phyloP scores from a whole-genome alignment of 2,113 vertebrate species.

The Sebastes schlegelii region DNA sequence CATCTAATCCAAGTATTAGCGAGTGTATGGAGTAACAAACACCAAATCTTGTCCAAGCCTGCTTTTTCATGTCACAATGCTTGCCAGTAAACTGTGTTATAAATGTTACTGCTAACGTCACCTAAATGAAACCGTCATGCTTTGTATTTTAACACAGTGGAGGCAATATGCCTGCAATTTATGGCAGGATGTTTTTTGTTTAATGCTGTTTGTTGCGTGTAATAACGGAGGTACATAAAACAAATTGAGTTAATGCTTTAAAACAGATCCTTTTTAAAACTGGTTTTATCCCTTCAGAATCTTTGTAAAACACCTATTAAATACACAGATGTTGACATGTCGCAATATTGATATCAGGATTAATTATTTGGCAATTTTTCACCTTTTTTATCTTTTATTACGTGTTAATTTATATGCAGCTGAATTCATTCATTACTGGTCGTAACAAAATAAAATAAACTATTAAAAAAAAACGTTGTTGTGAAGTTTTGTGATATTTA shows the following conservation, averaged over 20 bases:
- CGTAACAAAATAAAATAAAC: neutral
- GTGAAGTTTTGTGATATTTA: neutral
- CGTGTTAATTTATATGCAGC: neutral
- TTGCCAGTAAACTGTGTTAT: slow-evolving; percentile 17
- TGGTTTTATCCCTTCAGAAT: neutral
- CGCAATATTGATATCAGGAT: neutral
- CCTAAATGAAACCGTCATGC: slow-evolving; percentile 28
- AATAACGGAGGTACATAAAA: neutral
- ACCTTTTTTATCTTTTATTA: neutral
- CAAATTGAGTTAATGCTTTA: slow-evolving; percentile 14
- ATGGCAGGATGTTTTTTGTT: slow-evolving; percentile 22
- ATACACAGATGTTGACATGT: neutral
- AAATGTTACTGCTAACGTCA: slow-evolving; percentile 2
- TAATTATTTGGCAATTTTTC: neutral
- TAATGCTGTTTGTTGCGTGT: slow-evolving; percentile 9
- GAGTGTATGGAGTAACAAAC: slow-evolving; percentile 15
- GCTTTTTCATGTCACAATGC: neutral
- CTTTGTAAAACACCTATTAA: neutral
- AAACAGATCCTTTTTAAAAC: neutral
- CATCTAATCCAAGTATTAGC: neutral
- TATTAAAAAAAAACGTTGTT: neutral
- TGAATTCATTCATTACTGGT: neutral
- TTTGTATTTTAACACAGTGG: slow-evolving; percentile 9
- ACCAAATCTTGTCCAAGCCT: neutral
- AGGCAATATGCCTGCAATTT: neutral